A percentile compares a stretch with the other conserved stretches of the same genome.
phyloP scores from a whole-genome alignment of 2,797 vertebrate species.

The Paedocypris micromegethes region DNA sequence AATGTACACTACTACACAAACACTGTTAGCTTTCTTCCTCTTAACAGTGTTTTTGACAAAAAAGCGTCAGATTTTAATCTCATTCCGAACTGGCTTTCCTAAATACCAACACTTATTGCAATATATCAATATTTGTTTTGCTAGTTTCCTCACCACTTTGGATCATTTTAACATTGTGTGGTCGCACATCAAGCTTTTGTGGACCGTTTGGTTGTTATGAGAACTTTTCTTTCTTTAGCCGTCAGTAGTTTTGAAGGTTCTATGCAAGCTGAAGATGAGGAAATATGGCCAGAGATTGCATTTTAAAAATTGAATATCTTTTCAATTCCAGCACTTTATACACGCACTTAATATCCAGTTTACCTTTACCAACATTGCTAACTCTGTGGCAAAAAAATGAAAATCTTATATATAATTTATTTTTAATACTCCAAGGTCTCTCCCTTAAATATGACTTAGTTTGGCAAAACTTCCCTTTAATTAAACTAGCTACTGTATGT shows the following conservation, averaged over 20 bases:
- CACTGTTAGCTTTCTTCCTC: neutral
- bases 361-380: constrained; percentile 43
- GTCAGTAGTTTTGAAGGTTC: constrained; percentile 34
- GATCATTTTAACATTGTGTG: constrained; percentile 9
- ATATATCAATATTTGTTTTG: constrained; percentile 23
- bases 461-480: constrained; percentile 46
- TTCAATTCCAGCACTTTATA: constrained; percentile 57
- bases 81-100: neutral
- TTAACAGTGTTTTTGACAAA: neutral
- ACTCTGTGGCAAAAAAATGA: constrained; percentile 45
- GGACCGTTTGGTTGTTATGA: constrained; percentile 17
- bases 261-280: constrained; percentile 61
- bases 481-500: constrained; percentile 26
- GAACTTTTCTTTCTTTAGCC: constrained; percentile 45
- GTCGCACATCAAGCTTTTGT: constrained; percentile 9
- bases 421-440: constrained; percentile 42
- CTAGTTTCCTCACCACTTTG: constrained; percentile 15
- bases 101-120: constrained; percentile 1
- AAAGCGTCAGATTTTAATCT: neutral
- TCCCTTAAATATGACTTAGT: constrained; percentile 29
- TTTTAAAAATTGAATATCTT: constrained; percentile 33
- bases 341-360: constrained; percentile 31
- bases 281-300: constrained; percentile 20
- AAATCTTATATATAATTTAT: constrained; percentile 40
- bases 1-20: constrained; percentile 1